Evolutionary conservation across 2,113 vertebrate genomes (phyloP).

Genomic region (Neolamprologus kungweensis): DNA sequence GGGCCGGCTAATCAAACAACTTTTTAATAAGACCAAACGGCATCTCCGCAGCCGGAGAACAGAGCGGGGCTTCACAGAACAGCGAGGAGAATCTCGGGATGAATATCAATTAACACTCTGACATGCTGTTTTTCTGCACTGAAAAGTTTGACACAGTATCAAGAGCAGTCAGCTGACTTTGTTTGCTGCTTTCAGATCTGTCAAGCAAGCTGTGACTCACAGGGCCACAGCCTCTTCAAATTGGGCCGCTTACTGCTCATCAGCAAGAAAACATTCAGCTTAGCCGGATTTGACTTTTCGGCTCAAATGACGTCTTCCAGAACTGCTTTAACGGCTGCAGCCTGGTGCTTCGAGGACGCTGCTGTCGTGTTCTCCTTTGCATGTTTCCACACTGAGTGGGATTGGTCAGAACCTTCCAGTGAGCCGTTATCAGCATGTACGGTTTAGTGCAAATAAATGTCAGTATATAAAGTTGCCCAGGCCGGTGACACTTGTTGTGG

Average conservation of each 20-base stretch:
- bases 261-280: not conserved
- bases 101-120: slow-evolving; percentile 71
- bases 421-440: not conserved
- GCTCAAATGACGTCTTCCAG: not conserved
- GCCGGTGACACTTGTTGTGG: not conserved
- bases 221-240: slow-evolving; percentile 1
- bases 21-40: slow-evolving; percentile 82
- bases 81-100: slow-evolving; percentile 51
- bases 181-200: slow-evolving; percentile 35
- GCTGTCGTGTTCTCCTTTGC: not conserved
- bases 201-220: slow-evolving; percentile 15
- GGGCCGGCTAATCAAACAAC: slow-evolving; percentile 82
- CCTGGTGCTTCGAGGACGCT: not conserved
- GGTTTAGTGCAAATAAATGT: not conserved
- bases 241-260: not conserved
- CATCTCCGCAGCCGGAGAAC: slow-evolving; percentile 65
- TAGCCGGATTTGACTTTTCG: slow-evolving; percentile 4
- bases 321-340: not conserved
- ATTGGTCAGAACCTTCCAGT: not conserved
- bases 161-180: slow-evolving; percentile 47
- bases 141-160: slow-evolving; percentile 51
- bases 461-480: not conserved
- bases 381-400: not conserved
- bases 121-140: slow-evolving; percentile 19
- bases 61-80: slow-evolving; percentile 55